A percentile compares a stretch with the other conserved stretches of the same genome.
Evolutionary conservation across 2,888 invertebrate species (phyloP).

Genomic region (Chalcosyrphus nemorum): DNA sequence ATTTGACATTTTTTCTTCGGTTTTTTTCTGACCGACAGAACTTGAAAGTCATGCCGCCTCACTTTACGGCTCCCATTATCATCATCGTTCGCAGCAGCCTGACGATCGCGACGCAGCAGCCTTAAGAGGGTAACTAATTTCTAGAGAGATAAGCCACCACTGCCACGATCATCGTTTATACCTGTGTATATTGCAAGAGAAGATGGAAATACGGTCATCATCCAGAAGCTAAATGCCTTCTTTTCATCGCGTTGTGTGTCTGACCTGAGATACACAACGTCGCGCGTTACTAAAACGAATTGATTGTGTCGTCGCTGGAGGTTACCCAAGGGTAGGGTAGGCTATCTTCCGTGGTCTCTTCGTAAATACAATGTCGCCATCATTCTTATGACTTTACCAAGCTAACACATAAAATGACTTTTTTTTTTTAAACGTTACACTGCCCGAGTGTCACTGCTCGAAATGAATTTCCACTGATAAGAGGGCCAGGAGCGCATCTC

Average conservation of each 20-base stretch:
- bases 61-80: slow-evolving; percentile 70
- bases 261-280: slow-evolving; percentile 46
- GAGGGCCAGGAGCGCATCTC: slow-evolving; percentile 24
- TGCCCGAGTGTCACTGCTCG: slow-evolving; percentile 66
- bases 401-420: slow-evolving; percentile 59
- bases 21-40: slow-evolving; percentile 20
- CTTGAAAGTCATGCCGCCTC: slow-evolving; percentile 64
- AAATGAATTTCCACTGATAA: slow-evolving; percentile 70
- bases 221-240: slow-evolving; percentile 68
- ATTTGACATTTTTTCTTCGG: slow-evolving; percentile 67
- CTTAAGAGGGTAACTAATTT: slow-evolving; percentile 72
- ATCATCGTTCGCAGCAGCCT: slow-evolving; percentile 28
- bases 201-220: slow-evolving; percentile 60
- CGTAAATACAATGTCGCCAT: slow-evolving; percentile 54
- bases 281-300: slow-evolving; percentile 68
- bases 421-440: slow-evolving; percentile 69
- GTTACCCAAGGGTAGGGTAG: slow-evolving; percentile 2
- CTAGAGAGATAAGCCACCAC: slow-evolving; percentile 61
- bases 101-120: too few relatives aligned
- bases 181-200: slow-evolving; percentile 46
- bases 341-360: background rate
- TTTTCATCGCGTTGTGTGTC: slow-evolving; percentile 44
- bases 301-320: slow-evolving; percentile 66
- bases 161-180: slow-evolving; percentile 12
- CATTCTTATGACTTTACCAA: slow-evolving; percentile 47